phyloP scores from a whole-genome alignment of 2,113 vertebrate genomes.

The Microcebus jonahi region DNA sequence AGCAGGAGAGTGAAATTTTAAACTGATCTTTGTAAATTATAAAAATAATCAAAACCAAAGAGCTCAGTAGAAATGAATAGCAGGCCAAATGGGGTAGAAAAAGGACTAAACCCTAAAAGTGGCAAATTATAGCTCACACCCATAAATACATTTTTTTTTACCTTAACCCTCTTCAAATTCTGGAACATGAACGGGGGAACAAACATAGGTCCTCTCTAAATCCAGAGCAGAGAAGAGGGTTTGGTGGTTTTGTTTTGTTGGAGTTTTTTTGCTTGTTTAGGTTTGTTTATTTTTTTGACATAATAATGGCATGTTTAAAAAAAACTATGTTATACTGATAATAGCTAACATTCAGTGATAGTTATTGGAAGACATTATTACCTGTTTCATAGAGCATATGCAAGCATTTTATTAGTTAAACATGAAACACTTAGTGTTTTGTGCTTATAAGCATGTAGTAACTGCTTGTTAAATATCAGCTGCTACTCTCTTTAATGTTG shows the following conservation, averaged over 20 bases:
- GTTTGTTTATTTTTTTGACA: not conserved
- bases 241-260: not conserved
- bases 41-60: not conserved
- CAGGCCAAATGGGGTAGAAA: not conserved
- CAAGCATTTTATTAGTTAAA: not conserved
- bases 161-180: not conserved
- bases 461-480: not conserved
- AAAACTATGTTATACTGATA: not conserved
- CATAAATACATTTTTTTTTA: not conserved
- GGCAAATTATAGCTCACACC: not conserved
- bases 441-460: not conserved
- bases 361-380: not conserved
- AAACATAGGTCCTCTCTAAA: not conserved
- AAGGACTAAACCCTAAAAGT: not conserved
- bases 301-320: not conserved
- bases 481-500: not conserved
- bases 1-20: not conserved
- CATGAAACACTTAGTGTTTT: not conserved
- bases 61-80: not conserved
- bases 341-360: not conserved
- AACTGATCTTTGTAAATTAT: slow-evolving; percentile 3
- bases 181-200: not conserved
- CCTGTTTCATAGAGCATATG: not conserved
- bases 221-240: not conserved
- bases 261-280: not conserved